Base-by-base conservation (phyloP, 2,113 vertebrate species). In the Sapayoa aenigma region DNA sequence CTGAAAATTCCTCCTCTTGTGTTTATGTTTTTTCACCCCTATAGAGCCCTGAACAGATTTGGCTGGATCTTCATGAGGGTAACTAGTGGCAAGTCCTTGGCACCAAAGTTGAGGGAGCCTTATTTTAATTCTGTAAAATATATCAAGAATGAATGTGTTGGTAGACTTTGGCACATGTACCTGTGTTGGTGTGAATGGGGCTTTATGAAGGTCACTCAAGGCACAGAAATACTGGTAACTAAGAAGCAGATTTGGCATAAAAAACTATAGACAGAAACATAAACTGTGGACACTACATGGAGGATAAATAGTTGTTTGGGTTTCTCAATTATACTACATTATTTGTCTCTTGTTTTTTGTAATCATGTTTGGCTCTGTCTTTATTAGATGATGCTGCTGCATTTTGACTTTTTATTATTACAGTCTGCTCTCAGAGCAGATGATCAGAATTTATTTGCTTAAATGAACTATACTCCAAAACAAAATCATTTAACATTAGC, bases 391-490 rank as follows among this genome's bases (percentile, higher is more conserved):
- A 0, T 23, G 41, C 46, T 68, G 39, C 50, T 87, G 59, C 28
- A 85, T 25, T 80, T 93, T 69, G 60, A 50, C 80, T 47, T 55
- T 62, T 92, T 95, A 42, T 65, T 93, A 65, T 73, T 93, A 13
- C 62, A 78, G 35, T 33, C 59, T 84, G 28, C 52, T 87, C 58
- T 92, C 50, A 21, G 35, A 94, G 72, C 25, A 63, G 52, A n/a
- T 84, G 14, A 84, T 49, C 66, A 72, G 69, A 79, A 87, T 93
- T 83, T 25, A 65, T 94, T 92, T 94, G 52, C 44, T 81, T 66
- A 73, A 81, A 44, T 76, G 73, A 94, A 55, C 83, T 89, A 14
- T 37, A 14, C 47, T 94, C 69, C 58, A 63, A 50, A 93, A 6
- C 88, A 87, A 84, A 95, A 86, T 75, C 17, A 9, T 75, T 69